These are phyloP conservation scores for Ricordea florida DNA, from an alignment of 92 coral and sea anemone genomes.

Conservation along the genomic window DNA sequence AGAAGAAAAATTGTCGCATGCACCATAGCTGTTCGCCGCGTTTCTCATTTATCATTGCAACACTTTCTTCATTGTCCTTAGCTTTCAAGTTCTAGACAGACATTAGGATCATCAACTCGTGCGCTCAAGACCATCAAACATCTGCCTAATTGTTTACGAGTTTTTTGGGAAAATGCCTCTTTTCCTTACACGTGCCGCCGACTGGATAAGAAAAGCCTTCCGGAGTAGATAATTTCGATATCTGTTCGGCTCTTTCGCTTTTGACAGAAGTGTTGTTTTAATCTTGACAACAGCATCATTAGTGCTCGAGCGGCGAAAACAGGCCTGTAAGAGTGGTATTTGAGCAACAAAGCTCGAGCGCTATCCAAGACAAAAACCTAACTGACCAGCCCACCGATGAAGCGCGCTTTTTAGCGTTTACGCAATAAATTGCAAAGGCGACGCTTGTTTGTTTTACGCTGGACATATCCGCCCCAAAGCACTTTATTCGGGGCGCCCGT, in stretches of 20 bases:
- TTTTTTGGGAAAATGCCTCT: conserved; percentile 89
- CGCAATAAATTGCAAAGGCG: conserved; percentile 71
- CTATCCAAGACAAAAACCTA: background rate
- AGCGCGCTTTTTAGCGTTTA: conserved; percentile 47
- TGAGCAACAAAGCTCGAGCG: background rate
- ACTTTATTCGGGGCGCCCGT: conserved; percentile 89
- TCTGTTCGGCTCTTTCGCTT: conserved; percentile 72
- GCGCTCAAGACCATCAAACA: conserved; percentile 57
- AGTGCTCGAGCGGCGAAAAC: conserved; percentile 4
- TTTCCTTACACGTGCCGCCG: conserved; percentile 87
- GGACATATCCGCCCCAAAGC: conserved; percentile 93
- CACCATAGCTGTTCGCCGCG: conserved; percentile 51
- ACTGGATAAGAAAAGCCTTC: conserved; percentile 78
- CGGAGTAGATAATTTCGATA: conserved; percentile 84
- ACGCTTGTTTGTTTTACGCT: conserved; percentile 72
- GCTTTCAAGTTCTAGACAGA: conserved; percentile 51
- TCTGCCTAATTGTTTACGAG: conserved; percentile 92
- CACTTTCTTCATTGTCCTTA: conserved; percentile 1
- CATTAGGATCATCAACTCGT: conserved; percentile 85
- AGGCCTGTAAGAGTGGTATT: background rate
- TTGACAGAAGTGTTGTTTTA: conserved; percentile 83
- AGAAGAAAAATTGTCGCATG: conserved; percentile 22
- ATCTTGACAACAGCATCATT: conserved; percentile 66
- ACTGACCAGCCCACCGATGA: conserved; percentile 23
- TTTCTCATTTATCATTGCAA: conserved; percentile 32